phyloP scores from a whole-genome alignment of 2,888 invertebrate species.

The Cryptocephalus primarius region DNA sequence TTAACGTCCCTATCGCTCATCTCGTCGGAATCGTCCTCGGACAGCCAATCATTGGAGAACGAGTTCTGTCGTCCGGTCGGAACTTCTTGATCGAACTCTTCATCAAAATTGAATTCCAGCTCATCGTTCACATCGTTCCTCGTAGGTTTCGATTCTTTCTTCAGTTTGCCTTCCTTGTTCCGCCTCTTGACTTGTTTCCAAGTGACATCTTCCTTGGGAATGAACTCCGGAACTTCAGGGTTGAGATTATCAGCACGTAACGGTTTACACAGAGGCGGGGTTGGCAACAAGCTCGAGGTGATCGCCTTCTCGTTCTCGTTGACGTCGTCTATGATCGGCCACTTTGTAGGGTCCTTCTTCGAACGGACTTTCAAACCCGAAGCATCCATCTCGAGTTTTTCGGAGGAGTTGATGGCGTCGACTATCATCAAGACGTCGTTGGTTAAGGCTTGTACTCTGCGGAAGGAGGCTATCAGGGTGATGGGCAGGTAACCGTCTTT shows the following conservation, averaged over 20 bases:
- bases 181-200: slow-evolving; percentile 48
- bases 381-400: slow-evolving; percentile 62
- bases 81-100: slow-evolving; percentile 69
- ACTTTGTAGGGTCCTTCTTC: slow-evolving; percentile 68
- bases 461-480: slow-evolving; percentile 89
- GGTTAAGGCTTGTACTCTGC: slow-evolving; percentile 81
- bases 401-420: slow-evolving; percentile 76
- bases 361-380: slow-evolving; percentile 73
- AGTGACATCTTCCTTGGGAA: slow-evolving; percentile 44
- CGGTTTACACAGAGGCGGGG: slow-evolving; percentile 59
- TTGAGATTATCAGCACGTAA: slow-evolving; percentile 54
- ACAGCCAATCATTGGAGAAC: slow-evolving; percentile 67
- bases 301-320: slow-evolving; percentile 29
- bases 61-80: slow-evolving; percentile 73
- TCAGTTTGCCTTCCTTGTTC: slow-evolving; percentile 31
- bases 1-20: slow-evolving; percentile 87
- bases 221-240: slow-evolving; percentile 79
- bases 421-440: slow-evolving; percentile 74
- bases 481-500: slow-evolving; percentile 87
- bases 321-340: slow-evolving; percentile 69
- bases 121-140: slow-evolving; percentile 61
- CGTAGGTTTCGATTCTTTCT: slow-evolving; percentile 23
- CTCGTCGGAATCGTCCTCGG: slow-evolving; percentile 76
- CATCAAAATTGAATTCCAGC: slow-evolving; percentile 93
- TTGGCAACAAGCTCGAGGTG: slow-evolving; percentile 54